Conservation (phyloP, 2,113 vertebrate species). For the Pluvialis apricaria region DNA sequence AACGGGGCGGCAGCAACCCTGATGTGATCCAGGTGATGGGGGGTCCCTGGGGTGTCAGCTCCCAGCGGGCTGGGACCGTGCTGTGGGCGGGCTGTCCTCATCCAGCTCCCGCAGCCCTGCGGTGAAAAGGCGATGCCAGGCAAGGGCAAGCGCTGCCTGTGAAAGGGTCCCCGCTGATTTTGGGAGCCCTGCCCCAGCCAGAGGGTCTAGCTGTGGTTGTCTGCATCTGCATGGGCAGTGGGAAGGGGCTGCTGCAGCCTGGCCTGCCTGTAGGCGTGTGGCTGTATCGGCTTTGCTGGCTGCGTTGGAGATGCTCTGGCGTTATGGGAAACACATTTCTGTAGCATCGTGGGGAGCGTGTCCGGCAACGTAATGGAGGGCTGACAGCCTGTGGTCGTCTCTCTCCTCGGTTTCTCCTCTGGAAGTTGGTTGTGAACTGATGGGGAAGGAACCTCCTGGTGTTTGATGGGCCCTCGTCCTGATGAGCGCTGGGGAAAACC, state of each 20-base stretch:
- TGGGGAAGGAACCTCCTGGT: background rate
- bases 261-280: fast-evolving
- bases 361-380: background rate
- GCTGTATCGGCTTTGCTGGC: background rate
- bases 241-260: background rate
- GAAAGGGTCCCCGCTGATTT: fast-evolving
- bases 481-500: background rate
- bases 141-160: too few relatives aligned
- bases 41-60: background rate
- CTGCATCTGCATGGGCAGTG: fast-evolving
- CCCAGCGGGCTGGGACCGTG: background rate
- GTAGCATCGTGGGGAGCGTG: fast-evolving
- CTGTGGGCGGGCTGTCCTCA: fast-evolving
- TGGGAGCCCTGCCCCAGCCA: background rate
- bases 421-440: background rate
- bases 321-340: background rate
- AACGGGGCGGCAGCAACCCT: fast-evolving
- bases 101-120: background rate
- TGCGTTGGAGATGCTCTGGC: background rate
- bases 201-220: too few relatives aligned
- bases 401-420: background rate
- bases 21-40: fast-evolving
- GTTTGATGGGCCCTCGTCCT: background rate
- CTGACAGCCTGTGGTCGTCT: fast-evolving
- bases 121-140: background rate